phyloP scores from a whole-genome alignment of 2,888 invertebrate species.

The Nasonovia ribisnigri region DNA sequence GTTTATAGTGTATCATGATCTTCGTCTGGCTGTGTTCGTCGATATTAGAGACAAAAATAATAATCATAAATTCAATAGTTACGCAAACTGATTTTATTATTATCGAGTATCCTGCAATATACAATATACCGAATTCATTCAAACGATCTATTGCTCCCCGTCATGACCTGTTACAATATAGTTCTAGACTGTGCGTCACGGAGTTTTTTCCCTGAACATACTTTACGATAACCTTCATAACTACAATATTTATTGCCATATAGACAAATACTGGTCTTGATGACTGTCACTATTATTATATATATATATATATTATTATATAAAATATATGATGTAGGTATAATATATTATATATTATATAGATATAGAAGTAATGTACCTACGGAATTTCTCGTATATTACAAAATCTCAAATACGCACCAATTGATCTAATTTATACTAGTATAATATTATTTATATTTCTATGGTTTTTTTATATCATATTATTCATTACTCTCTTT shows the following conservation, averaged over 20 bases:
- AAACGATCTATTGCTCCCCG: conserved; percentile 18
- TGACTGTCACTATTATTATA: neutral
- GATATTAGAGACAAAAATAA: neutral
- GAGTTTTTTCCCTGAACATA: neutral
- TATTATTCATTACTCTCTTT: neutral
- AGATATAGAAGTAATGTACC: neutral
- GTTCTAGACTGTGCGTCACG: conserved; percentile 26
- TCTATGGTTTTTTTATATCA: neutral
- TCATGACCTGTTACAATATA: conserved; percentile 49
- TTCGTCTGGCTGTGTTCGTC: neutral
- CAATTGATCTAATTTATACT: neutral
- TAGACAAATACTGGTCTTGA: conserved; percentile 19
- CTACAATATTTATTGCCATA: conserved; percentile 24
- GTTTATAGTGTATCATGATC: neutral
- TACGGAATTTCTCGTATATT: neutral
- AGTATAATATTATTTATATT: neutral
- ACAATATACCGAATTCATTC: neutral
- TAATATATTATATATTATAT: neutral
- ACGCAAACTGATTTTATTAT: conserved; percentile 25
- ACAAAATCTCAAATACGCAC: neutral
- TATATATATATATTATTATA: neutral
- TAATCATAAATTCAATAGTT: neutral
- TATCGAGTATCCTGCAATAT: neutral
- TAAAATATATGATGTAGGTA: neutral
- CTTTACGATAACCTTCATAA: conserved; percentile 25